A percentile compares a stretch with the other conserved stretches of the same genome.
phyloP scores from a whole-genome alignment of 2,797 vertebrate genomes.

The Acanthurus tractus region DNA sequence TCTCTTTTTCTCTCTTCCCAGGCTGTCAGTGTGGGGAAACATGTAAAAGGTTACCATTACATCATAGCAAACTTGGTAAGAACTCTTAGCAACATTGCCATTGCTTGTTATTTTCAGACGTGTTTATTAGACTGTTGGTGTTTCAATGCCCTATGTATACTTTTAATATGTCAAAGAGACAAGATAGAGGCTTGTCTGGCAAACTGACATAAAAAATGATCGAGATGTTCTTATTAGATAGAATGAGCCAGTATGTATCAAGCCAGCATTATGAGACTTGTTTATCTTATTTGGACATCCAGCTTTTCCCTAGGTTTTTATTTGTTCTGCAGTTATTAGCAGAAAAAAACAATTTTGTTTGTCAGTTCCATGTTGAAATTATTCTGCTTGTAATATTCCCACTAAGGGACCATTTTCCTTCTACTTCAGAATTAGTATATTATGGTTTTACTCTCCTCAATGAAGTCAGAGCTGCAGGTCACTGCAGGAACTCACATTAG shows the following conservation, averaged over 20 bases:
- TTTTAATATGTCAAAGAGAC: not conserved
- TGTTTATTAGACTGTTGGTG: not conserved
- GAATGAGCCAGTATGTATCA: not conserved
- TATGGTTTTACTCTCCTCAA: constrained; percentile 13
- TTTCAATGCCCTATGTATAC: not conserved
- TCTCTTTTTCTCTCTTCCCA: constrained; percentile 67
- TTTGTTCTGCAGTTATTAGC: constrained; percentile 8
- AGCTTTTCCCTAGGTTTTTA: not conserved
- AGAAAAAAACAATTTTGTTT: not conserved
- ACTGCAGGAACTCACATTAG: constrained; percentile 15
- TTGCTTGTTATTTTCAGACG: constrained; percentile 12
- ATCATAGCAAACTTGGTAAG: constrained; percentile 99
- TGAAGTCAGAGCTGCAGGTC: constrained; percentile 37
- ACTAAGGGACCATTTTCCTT: not conserved
- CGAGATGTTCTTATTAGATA: not conserved
- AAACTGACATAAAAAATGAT: not conserved
- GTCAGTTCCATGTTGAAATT: not conserved
- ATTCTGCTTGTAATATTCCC: not conserved
- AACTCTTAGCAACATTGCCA: not conserved
- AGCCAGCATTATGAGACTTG: not conserved
- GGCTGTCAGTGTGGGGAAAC: constrained; percentile 98
- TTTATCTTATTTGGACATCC: not conserved
- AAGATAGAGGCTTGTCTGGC: not conserved
- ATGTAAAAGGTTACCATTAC: constrained; percentile 99
- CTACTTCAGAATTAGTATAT: constrained; percentile 12